A percentile compares a stretch with the other conserved stretches of the same genome.
Evolutionary conservation across 2,113 vertebrate species (phyloP).

Genomic region (Aptenodytes patagonicus): DNA sequence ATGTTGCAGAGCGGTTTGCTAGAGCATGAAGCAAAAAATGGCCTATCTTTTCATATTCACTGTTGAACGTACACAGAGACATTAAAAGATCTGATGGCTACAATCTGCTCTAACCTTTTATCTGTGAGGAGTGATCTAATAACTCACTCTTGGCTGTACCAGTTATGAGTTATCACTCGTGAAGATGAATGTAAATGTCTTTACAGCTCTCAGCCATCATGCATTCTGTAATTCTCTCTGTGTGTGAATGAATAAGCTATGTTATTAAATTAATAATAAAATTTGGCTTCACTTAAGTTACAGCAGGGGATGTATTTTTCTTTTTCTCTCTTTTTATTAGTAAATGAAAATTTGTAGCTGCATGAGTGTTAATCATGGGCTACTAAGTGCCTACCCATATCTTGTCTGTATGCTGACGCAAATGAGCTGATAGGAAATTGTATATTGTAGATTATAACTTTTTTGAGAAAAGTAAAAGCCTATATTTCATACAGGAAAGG

Average conservation of each 20-base stretch:
- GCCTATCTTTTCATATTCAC: neutral
- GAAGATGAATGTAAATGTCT: constrained; percentile 56
- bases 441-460: neutral
- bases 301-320: constrained; percentile 14
- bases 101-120: constrained; percentile 62
- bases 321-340: constrained; percentile 32
- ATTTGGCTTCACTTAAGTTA: constrained; percentile 9
- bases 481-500: neutral
- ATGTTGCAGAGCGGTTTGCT: neutral
- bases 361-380: neutral
- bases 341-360: neutral
- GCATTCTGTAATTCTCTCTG: neutral
- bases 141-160: constrained; percentile 32
- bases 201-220: neutral
- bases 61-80: neutral
- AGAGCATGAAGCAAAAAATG: neutral
- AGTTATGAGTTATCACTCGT: neutral
- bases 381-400: neutral
- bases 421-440: neutral
- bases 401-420: neutral
- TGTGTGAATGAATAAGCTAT: constrained; percentile 22
- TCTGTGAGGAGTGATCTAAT: constrained; percentile 52
- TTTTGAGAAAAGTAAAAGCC: neutral
- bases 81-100: constrained; percentile 41
- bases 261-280: constrained; percentile 52